Conservation (phyloP, 1,140 invertebrate genomes). For the Calycopis cecrops region DNA sequence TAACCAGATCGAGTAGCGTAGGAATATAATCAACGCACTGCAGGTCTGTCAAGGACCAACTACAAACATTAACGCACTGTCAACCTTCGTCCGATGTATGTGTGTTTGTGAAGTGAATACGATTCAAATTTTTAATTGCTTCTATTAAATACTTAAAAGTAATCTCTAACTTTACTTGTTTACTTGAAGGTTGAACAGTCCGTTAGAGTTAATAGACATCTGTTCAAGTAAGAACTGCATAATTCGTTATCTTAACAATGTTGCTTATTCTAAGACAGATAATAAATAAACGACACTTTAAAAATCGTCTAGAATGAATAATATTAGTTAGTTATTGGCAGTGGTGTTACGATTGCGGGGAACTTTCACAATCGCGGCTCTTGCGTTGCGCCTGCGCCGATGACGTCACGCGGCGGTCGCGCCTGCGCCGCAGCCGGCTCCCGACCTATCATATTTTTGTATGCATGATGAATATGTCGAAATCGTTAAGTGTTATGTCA, state of each 20-base stretch:
- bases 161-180: no score
- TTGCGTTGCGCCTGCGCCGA: conserved; percentile 52
- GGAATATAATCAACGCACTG: conserved; percentile 53
- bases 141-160: no score
- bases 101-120: conserved; percentile 36
- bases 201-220: no score
- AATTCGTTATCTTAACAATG: no score
- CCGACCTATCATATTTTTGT: conserved; percentile 21
- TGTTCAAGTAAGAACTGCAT: no score
- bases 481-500: conserved; percentile 4
- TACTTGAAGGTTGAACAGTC: no score
- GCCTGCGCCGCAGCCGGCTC: conserved; percentile 32
- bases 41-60: conserved; percentile 61
- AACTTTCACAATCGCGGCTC: conserved; percentile 68
- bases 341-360: conserved; percentile 24
- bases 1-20: conserved; percentile 45
- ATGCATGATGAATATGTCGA: conserved; percentile 8
- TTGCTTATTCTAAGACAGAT: no score
- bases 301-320: no score
- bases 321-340: no score
- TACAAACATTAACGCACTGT: conserved; percentile 27
- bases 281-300: no score
- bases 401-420: conserved; percentile 50
- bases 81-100: conserved; percentile 41
- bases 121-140: no score